Evolutionary conservation across 1,140 invertebrate species (phyloP).

Genomic region (Brachystomella parvula): DNA sequence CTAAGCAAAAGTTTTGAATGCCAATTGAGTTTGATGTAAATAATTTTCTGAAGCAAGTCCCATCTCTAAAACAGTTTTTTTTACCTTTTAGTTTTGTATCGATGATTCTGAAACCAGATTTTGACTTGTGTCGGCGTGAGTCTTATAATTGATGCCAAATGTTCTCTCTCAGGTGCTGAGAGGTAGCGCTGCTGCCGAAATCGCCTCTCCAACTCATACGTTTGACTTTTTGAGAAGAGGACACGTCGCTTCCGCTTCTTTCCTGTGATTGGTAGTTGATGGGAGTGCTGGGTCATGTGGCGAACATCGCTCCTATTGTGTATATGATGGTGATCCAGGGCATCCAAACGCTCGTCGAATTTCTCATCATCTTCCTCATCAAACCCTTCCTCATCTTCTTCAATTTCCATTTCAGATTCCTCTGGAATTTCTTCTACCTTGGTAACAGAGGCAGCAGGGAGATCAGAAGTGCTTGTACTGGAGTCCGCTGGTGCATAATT

Average conservation of each 20-base stretch:
- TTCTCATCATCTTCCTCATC: constrained; percentile 9
- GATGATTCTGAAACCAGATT: constrained; percentile 58
- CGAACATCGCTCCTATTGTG: too few relatives aligned
- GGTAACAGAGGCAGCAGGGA: neutral
- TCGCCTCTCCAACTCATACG: constrained; percentile 78
- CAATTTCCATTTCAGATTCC: neutral
- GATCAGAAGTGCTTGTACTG: neutral
- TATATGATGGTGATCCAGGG: neutral
- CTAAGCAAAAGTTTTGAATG: too few relatives aligned
- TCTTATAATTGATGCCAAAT: constrained; percentile 82
- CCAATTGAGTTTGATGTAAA: too few relatives aligned
- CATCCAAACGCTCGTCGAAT: neutral
- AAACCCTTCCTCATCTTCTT: constrained; percentile 8
- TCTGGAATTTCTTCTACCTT: neutral
- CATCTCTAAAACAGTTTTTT: too few relatives aligned
- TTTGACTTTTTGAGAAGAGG: constrained; percentile 96
- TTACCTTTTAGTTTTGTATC: constrained; percentile 59
- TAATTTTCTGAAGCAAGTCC: too few relatives aligned
- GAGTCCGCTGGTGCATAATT: constrained; percentile 8
- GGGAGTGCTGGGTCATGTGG: neutral
- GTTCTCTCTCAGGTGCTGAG: constrained; percentile 90
- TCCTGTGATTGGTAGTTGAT: constrained; percentile 11
- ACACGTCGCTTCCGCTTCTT: constrained; percentile 94
- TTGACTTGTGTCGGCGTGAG: constrained; percentile 90
- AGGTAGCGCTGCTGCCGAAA: constrained; percentile 94